These are phyloP conservation scores for Maconellicoccus hirsutus DNA, from an alignment of 1,140 invertebrate species.

Conservation along the genomic window DNA sequence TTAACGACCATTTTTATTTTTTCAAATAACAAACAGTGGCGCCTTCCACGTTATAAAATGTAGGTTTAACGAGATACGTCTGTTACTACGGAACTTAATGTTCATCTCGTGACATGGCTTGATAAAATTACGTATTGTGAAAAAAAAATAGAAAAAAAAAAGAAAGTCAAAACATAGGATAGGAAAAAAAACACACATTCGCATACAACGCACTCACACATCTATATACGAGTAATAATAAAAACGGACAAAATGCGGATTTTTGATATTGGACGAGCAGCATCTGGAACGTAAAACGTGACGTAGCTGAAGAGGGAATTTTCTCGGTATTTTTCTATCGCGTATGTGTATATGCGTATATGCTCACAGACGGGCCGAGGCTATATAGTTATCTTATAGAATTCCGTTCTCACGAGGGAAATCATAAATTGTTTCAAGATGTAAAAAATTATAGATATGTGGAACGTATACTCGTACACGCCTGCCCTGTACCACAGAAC, in stretches of 20 bases:
- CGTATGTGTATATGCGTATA: not conserved
- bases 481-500: not conserved
- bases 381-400: constrained; percentile 10
- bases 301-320: constrained; percentile 1
- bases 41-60: not conserved
- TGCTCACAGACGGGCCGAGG: not conserved
- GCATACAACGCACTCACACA: not conserved
- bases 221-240: not conserved
- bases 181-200: not conserved
- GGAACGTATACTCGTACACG: not conserved
- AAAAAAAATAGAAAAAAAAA: not conserved
- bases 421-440: constrained; percentile 18
- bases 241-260: constrained; percentile 16
- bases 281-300: constrained; percentile 17
- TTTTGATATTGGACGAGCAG: constrained; percentile 20
- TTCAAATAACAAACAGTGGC: not conserved
- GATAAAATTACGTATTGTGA: constrained; percentile 9
- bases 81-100: not conserved
- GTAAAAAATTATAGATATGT: constrained; percentile 18
- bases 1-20: not conserved
- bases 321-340: not conserved
- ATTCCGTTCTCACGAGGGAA: not conserved
- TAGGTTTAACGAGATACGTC: not conserved
- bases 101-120: constrained; percentile 7
- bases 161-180: not conserved